A percentile compares a stretch with the other conserved stretches of the same genome.
Conservation (phyloP, 2,888 invertebrate species). For the Heliothis peltigera region DNA sequence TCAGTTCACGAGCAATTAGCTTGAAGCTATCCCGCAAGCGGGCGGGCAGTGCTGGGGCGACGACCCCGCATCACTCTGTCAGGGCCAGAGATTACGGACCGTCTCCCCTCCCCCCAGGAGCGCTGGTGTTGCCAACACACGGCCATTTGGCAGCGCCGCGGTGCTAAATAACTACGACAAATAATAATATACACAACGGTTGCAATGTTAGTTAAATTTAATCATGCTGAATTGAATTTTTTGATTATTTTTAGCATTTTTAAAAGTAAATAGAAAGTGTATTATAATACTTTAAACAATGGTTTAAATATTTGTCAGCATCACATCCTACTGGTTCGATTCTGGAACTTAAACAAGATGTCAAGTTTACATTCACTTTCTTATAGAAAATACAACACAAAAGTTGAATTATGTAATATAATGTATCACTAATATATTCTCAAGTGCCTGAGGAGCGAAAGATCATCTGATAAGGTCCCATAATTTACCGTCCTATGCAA, state of each 20-base stretch:
- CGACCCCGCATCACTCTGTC: conserved; percentile 56
- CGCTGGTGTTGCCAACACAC: conserved; percentile 59
- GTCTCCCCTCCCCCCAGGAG: conserved; percentile 20
- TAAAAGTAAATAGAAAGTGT: no score
- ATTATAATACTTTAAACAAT: no score
- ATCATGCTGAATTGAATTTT: conserved; percentile 32
- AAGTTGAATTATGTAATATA: no score
- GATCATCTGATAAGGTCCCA: neutral
- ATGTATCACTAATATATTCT: neutral
- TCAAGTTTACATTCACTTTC: no score
- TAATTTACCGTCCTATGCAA: conserved; percentile 18
- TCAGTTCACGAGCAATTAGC: conserved; percentile 62
- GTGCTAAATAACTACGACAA: conserved; percentile 57
- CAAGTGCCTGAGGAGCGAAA: neutral
- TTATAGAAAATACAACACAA: neutral
- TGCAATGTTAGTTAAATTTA: conserved; percentile 45
- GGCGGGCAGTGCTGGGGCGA: conserved; percentile 41
- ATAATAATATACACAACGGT: conserved; percentile 60
- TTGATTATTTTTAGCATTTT: conserved; percentile 14
- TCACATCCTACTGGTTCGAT: no score
- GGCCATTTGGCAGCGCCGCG: conserved; percentile 58
- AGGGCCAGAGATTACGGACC: conserved; percentile 58
- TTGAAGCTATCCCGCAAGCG: conserved; percentile 52
- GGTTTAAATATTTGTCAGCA: no score
- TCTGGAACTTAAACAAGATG: no score